These are phyloP conservation scores for Listronotus oregonensis DNA, from an alignment of 1,140 invertebrate species.

Conservation along the genomic window DNA sequence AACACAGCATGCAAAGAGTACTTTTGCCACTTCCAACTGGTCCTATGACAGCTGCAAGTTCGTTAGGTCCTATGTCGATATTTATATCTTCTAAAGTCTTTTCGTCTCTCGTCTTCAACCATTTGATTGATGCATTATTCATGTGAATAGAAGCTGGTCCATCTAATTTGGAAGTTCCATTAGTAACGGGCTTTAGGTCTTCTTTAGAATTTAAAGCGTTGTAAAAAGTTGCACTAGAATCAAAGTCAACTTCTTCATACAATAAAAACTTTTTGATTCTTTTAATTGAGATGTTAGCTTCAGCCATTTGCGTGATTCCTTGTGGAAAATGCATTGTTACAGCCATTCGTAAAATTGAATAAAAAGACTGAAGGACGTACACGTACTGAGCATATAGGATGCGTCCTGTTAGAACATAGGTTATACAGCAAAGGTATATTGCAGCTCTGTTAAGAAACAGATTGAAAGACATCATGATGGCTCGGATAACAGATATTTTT, in stretches of 20 bases:
- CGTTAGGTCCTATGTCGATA: slow-evolving; percentile 59
- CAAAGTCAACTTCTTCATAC: slow-evolving; percentile 39
- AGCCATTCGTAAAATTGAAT: slow-evolving; percentile 69
- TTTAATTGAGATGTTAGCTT: slow-evolving; percentile 69
- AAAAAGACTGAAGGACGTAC: slow-evolving; percentile 73
- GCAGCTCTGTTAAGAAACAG: slow-evolving; percentile 74
- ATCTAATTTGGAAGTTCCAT: neutral
- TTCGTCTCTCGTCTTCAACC: slow-evolving; percentile 60
- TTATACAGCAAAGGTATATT: slow-evolving; percentile 75
- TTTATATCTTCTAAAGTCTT: slow-evolving; percentile 63
- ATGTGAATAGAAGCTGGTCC: slow-evolving; percentile 47
- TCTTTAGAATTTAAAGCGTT: slow-evolving; percentile 20
- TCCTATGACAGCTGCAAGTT: slow-evolving; percentile 71
- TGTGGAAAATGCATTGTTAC: slow-evolving; percentile 76
- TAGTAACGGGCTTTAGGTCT: neutral
- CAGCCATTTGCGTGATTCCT: slow-evolving; percentile 63
- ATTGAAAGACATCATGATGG: slow-evolving; percentile 72
- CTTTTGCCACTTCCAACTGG: slow-evolving; percentile 76
- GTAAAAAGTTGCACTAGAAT: slow-evolving; percentile 27
- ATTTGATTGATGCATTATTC: slow-evolving; percentile 65
- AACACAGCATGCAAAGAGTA: slow-evolving; percentile 84
- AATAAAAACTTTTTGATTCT: slow-evolving; percentile 67
- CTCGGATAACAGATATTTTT: slow-evolving; percentile 63
- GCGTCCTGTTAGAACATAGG: slow-evolving; percentile 72
- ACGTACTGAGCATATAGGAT: slow-evolving; percentile 75